Conservation (phyloP, 2,113 vertebrate genomes). For the Xiphorhynchus elegans region DNA sequence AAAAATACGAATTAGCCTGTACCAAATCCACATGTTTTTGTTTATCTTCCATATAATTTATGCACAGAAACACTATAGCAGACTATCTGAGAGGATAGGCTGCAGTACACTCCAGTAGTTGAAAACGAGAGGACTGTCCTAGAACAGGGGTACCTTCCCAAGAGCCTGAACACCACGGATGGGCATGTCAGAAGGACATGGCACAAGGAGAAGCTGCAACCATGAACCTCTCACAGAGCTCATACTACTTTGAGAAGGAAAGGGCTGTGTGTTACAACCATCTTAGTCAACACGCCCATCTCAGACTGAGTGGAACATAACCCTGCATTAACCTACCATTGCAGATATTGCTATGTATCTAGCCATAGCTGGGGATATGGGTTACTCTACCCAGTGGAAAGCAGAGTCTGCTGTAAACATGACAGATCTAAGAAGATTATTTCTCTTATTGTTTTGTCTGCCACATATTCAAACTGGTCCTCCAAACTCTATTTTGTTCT, state of each 20-base stretch:
- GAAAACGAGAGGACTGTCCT: not conserved
- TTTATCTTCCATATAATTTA: not conserved
- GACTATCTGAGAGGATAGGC: not conserved
- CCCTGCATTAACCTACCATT: not conserved
- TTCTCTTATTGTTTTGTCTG: rapidly evolving
- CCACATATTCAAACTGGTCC: not conserved
- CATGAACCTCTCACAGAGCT: not conserved
- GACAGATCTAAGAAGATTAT: not conserved
- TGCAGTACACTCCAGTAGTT: not conserved
- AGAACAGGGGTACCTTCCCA: not conserved
- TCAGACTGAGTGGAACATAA: not conserved
- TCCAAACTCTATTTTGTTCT: not conserved
- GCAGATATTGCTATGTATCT: rapidly evolving
- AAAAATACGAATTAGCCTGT: not conserved
- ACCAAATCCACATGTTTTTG: conserved; percentile 17
- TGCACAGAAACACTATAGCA: not conserved
- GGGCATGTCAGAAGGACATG: not conserved
- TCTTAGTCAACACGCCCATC: not conserved
- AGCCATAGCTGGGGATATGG: not conserved
- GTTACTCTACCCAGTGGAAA: not conserved
- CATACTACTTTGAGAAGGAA: not conserved
- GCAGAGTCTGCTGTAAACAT: not conserved
- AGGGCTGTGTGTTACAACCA: not conserved
- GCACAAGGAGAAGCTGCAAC: not conserved
- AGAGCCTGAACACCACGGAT: not conserved